A percentile compares a stretch with the other conserved stretches of the same genome.
phyloP scores from a whole-genome alignment of 2,888 invertebrate species.

The Atethmia centrago region DNA sequence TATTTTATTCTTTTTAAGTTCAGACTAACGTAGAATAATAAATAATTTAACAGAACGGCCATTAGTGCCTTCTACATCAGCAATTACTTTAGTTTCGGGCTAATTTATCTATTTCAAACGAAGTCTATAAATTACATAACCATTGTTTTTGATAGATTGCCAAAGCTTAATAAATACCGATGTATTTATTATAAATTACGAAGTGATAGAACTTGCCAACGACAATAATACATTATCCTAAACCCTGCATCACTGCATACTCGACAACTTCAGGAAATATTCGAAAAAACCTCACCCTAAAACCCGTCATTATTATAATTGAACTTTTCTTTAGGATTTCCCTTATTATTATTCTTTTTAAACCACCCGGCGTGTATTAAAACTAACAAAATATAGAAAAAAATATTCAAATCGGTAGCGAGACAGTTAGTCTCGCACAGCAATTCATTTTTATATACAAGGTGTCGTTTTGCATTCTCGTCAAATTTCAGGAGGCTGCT shows the following conservation, averaged over 20 bases:
- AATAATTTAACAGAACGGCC: background rate
- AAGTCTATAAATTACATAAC: background rate
- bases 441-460: too few relatives aligned
- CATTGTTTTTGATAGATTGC: background rate
- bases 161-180: background rate
- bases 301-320: too few relatives aligned
- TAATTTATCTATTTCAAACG: slow-evolving; percentile 26
- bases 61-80: slow-evolving; percentile 3
- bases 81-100: background rate
- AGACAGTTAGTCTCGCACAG: too few relatives aligned
- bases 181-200: background rate
- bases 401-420: too few relatives aligned
- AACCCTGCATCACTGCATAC: background rate
- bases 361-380: too few relatives aligned
- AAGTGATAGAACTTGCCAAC: background rate
- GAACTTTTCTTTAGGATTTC: too few relatives aligned
- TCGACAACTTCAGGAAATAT: background rate
- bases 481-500: too few relatives aligned
- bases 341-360: too few relatives aligned
- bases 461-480: too few relatives aligned
- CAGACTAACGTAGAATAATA: background rate
- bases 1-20: slow-evolving; percentile 41
- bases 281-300: background rate
- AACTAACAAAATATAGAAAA: too few relatives aligned
- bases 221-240: background rate